Percentiles rank a stretch among this genome's conserved stretches.
Evolutionary conservation across 2,797 vertebrate genomes (phyloP).

Genomic region (Gymnothorax reevesii): DNA sequence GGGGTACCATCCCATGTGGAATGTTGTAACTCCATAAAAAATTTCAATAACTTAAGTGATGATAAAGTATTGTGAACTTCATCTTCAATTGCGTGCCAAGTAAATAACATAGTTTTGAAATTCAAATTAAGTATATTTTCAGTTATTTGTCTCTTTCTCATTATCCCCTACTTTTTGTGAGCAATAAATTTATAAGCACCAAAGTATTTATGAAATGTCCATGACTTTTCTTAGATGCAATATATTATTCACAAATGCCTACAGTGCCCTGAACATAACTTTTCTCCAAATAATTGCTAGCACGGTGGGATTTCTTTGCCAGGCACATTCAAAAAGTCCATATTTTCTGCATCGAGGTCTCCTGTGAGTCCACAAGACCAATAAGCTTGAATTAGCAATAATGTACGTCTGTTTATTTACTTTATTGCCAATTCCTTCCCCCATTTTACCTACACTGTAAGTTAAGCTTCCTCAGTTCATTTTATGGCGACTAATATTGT

Average conservation of each 20-base stretch:
- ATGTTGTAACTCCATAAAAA: too few species aligned
- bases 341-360: neutral
- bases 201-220: neutral
- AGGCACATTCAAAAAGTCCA: neutral
- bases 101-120: too few species aligned
- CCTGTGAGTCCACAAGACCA: neutral
- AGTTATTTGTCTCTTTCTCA: too few species aligned
- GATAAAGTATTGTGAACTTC: too few species aligned
- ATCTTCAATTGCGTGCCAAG: too few species aligned
- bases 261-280: neutral
- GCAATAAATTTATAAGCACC: neutral
- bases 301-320: neutral
- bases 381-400: neutral
- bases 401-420: conserved; percentile 4
- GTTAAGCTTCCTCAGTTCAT: neutral
- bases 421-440: conserved; percentile 3
- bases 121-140: too few species aligned
- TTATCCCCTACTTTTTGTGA: too few species aligned
- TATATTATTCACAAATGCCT: neutral
- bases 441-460: conserved; percentile 6
- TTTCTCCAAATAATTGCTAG: neutral
- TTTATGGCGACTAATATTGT: conserved; percentile 28
- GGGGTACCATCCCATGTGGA: too few species aligned
- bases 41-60: too few species aligned
- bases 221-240: neutral